phyloP scores from a whole-genome alignment of 2,113 vertebrate genomes.

The Gobius niger region DNA sequence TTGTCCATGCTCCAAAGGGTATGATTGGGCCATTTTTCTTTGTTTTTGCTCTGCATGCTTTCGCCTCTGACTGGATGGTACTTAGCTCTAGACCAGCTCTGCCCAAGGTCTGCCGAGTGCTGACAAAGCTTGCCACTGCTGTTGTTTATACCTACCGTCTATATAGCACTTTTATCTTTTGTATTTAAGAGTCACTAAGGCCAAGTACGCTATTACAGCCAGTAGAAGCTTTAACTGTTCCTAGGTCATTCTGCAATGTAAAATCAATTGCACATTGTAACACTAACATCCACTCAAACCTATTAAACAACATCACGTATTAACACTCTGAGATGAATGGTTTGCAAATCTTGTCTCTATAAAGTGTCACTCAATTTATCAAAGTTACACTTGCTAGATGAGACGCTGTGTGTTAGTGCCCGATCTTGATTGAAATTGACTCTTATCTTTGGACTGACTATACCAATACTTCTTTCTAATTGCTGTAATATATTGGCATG shows the following conservation, averaged over 20 bases:
- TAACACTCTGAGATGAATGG: conserved; percentile 18
- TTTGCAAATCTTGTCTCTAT: conserved; percentile 29
- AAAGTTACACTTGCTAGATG: conserved; percentile 39
- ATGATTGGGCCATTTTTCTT: conserved; percentile 30
- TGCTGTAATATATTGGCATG: conserved; percentile 66
- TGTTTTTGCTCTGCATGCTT: conserved; percentile 22
- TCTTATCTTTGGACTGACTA: conserved; percentile 52
- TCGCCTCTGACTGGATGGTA: conserved; percentile 28
- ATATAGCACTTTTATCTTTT: conserved; percentile 25
- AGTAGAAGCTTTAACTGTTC: conserved; percentile 7
- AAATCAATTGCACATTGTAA: conserved; percentile 18
- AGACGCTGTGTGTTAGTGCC: conserved; percentile 21
- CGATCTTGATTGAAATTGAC: conserved; percentile 65
- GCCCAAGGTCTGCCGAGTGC: conserved; percentile 51
- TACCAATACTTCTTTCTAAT: conserved; percentile 67
- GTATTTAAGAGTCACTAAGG: conserved; percentile 28
- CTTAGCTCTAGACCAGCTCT: conserved; percentile 5
- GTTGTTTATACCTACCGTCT: conserved; percentile 47
- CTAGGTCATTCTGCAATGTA: conserved; percentile 9
- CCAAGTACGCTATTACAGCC: background rate
- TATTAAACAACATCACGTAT: conserved; percentile 30
- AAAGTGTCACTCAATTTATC: conserved; percentile 44
- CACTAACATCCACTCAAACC: conserved; percentile 18
- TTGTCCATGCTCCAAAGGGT: conserved; percentile 25
- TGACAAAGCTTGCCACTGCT: conserved; percentile 42